A percentile compares a stretch with the other conserved stretches of the same genome.
phyloP scores from a whole-genome alignment of 2,888 invertebrate genomes.

The Luffia ferchaultella region DNA sequence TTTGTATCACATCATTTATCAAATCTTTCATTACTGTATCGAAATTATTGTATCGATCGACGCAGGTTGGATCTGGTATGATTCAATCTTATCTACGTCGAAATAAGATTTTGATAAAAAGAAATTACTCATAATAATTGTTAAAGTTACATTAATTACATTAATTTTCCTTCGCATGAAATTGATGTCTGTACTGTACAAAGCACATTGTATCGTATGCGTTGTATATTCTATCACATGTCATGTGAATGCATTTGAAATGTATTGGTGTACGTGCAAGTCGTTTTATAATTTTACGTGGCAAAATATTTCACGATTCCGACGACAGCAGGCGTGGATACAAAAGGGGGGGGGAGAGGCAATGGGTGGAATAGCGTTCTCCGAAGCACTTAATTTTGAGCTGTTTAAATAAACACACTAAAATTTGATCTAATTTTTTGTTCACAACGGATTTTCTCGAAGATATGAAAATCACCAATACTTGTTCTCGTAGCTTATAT shows the following conservation, averaged over 20 bases:
- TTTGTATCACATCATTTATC: neutral
- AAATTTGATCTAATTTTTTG: no score
- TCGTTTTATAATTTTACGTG: neutral
- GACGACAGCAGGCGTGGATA: no score
- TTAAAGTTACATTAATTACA: neutral
- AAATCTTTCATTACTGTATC: conserved; percentile 29
- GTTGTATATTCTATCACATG: no score
- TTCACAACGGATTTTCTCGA: no score
- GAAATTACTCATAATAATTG: neutral
- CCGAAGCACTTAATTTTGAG: no score
- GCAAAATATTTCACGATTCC: no score
- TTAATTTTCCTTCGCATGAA: neutral
- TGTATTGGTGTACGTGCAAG: neutral
- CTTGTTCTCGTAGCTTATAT: no score
- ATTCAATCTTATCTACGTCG: neutral
- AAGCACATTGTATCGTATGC: no score
- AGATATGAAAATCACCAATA: no score
- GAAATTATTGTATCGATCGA: conserved; percentile 11
- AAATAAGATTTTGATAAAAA: neutral
- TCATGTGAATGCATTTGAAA: neutral
- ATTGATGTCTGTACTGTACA: neutral
- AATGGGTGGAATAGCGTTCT: no score
- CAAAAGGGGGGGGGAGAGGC: no score
- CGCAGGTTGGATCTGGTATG: neutral
- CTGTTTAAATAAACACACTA: no score